These are phyloP conservation scores for Arrhamphus sclerolepis DNA, from an alignment of 2,797 vertebrate genomes.

Conservation along the genomic window DNA sequence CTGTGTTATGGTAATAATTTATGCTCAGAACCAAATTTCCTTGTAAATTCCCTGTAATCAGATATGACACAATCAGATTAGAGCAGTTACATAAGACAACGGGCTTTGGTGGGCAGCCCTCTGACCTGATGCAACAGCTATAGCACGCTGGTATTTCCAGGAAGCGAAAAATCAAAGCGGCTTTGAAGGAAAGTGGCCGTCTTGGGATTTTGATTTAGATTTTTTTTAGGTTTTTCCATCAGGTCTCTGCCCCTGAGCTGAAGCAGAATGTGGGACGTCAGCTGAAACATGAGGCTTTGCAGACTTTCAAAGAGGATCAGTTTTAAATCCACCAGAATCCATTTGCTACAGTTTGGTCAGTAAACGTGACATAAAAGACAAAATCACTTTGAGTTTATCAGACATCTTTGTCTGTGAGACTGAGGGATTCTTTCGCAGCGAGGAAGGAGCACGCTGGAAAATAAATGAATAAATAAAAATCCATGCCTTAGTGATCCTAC, in stretches of 20 bases:
- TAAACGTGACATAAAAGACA: slow-evolving; percentile 21
- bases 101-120: slow-evolving; percentile 23
- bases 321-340: slow-evolving; percentile 58
- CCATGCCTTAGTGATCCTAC: slow-evolving; percentile 29
- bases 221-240: background rate
- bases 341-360: background rate
- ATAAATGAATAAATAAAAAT: background rate
- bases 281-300: slow-evolving; percentile 41
- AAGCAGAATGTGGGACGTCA: slow-evolving; percentile 8
- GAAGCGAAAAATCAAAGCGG: slow-evolving; percentile 12
- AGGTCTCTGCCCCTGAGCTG: background rate
- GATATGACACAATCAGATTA: slow-evolving; percentile 54
- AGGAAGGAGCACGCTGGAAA: background rate
- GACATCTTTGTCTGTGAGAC: background rate
- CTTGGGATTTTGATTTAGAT: background rate
- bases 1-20: no score
- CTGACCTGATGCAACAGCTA: slow-evolving; percentile 17
- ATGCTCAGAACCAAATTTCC: slow-evolving; percentile 9
- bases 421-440: slow-evolving; percentile 1
- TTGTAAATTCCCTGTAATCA: slow-evolving; percentile 40
- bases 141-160: slow-evolving; percentile 13
- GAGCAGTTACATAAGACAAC: slow-evolving; percentile 45
- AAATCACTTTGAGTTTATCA: background rate
- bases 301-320: slow-evolving; percentile 56
- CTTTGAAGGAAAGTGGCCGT: slow-evolving; percentile 10